Percentiles rank a stretch among this genome's conserved stretches.
Evolutionary conservation across 2,888 invertebrate species (phyloP).

Genomic region (Dastarcus helophoroides): DNA sequence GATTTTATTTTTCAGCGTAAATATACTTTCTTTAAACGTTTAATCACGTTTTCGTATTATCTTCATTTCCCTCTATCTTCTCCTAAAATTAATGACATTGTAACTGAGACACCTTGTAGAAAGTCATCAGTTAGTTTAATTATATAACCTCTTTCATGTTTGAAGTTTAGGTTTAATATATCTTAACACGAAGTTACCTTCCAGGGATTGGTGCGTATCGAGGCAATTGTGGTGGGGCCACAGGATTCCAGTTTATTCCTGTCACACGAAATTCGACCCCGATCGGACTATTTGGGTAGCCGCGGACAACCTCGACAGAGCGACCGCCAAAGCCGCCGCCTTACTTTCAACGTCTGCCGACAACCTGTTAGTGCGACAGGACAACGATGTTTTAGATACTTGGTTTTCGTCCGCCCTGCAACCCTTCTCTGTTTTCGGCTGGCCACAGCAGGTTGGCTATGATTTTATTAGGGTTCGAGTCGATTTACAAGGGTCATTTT

Average conservation of each 20-base stretch:
- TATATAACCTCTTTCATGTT: too few relatives aligned
- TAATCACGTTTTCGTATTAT: too few relatives aligned
- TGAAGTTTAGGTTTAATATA: too few relatives aligned
- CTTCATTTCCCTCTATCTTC: too few relatives aligned
- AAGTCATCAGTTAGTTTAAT: too few relatives aligned
- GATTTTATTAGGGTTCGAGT: too few relatives aligned
- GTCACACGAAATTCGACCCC: slow-evolving; percentile 16
- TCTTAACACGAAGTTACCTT: too few relatives aligned
- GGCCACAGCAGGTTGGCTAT: slow-evolving; percentile 77
- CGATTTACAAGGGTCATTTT: too few relatives aligned
- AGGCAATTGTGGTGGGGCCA: slow-evolving; percentile 99
- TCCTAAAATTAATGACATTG: too few relatives aligned
- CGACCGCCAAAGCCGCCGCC: slow-evolving; percentile 62
- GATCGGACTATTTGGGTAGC: slow-evolving; percentile 29
- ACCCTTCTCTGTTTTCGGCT: slow-evolving; percentile 93
- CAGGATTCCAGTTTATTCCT: slow-evolving; percentile 81
- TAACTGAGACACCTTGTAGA: too few relatives aligned
- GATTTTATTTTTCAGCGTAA: too few relatives aligned
- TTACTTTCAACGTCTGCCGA: slow-evolving; percentile 46
- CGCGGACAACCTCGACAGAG: slow-evolving; percentile 52
- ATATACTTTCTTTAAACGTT: too few relatives aligned
- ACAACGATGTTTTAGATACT: slow-evolving; percentile 96
- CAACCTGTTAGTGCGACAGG: slow-evolving; percentile 50
- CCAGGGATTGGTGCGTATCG: slow-evolving; percentile 96
- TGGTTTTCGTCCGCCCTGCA: slow-evolving; percentile 98